Evolutionary conservation across 2,888 invertebrate genomes (phyloP), one percentile per base, ranked within the genome.

Genomic region (Pedicia rivosa): DNA sequence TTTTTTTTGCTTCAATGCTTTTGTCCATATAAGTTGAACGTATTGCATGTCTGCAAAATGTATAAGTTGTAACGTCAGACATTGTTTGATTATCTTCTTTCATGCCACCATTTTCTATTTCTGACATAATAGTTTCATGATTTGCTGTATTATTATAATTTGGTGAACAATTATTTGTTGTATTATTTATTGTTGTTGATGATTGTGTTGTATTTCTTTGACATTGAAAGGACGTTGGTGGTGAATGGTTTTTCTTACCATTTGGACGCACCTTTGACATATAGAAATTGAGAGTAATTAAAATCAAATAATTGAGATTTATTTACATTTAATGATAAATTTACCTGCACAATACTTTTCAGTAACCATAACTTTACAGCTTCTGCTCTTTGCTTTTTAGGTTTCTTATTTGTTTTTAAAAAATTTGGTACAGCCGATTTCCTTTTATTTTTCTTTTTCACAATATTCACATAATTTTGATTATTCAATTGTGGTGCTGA

Each of bases 1-100:
- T 30, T 30, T 30, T 30, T 12, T 30, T 30, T 5, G 30, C 30
- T 12, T 30, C 30, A 30, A 30, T 30, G n/a, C 17, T 17, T 30
- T 30, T 30, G 12, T 30, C 30, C 30, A 30, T 30, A 12, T 30
- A 30, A 3, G 10, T 30, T 30, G 30, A 30, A 12, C 30, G 30
- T 12, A 30, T 30, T 10, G 30, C 30, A 7, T 30, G 30, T 30
- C 30, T 10, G 12, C 30, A 30, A 30, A 30, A 30, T 30, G 30
- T 30, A 30, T 30, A 30, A 2, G 30, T 30, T 17, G 30, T 30
- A 12, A 30, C 12, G 19, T 30, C 30, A 12, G 30, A 6, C 6
- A 30, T 12, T 2, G 17, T 19, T 17, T 17, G 10, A 17, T 16
- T 30, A 17, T 30, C 30, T 12, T 30, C 30, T 14, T 30, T 30